Percentiles rank a stretch among this genome's conserved stretches.
These are phyloP conservation scores for Cryptomyrus ogoouensis DNA, from an alignment of 2,113 vertebrate species.

Conservation along the genomic window DNA sequence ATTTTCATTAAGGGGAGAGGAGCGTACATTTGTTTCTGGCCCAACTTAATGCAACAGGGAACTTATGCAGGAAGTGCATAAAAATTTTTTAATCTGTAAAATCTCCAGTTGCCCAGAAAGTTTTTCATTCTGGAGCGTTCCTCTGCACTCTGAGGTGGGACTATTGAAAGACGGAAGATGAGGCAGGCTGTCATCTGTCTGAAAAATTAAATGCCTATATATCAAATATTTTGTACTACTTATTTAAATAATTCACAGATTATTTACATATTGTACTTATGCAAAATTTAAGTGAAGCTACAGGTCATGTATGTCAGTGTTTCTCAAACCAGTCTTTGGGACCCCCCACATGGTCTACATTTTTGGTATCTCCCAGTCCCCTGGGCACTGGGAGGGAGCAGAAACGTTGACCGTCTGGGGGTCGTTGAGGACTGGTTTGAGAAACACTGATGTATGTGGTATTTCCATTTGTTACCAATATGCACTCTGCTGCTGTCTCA, in stretches of 20 bases:
- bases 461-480: not conserved
- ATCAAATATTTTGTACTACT: not conserved
- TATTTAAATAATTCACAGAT: not conserved
- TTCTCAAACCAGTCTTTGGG: not conserved
- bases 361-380: not conserved
- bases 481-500: not conserved
- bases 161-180: not conserved
- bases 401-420: not conserved
- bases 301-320: not conserved
- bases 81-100: not conserved
- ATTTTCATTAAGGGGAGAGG: conserved; percentile 9
- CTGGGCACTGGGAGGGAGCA: not conserved
- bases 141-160: not conserved
- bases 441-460: not conserved
- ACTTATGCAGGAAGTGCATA: not conserved
- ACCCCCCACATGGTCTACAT: not conserved
- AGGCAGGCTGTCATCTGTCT: not conserved
- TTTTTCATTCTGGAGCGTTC: not conserved
- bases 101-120: not conserved
- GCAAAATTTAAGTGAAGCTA: not conserved
- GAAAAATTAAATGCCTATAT: not conserved
- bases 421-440: not conserved
- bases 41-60: not conserved
- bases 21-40: not conserved
- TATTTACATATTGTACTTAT: not conserved